Evolutionary conservation across 2,113 vertebrate species (phyloP).

Genomic region (Gasterosteus nipponicus): DNA sequence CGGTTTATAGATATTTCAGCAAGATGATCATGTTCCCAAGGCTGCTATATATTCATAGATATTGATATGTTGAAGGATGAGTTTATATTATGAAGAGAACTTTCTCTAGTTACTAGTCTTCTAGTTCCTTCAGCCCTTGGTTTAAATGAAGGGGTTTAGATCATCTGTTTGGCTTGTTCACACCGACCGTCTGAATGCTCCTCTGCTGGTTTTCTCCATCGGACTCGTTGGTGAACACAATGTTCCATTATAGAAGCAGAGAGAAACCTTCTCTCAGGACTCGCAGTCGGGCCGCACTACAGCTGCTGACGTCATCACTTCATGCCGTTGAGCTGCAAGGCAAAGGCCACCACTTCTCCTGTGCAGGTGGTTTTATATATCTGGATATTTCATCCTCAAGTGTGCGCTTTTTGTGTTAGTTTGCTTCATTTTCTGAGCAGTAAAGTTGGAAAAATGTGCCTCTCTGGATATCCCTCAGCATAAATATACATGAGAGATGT

Average conservation of each 20-base stretch:
- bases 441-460: constrained; percentile 27
- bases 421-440: constrained; percentile 34
- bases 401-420: constrained; percentile 12
- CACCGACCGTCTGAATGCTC: background rate
- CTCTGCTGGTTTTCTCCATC: background rate
- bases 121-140: too few species aligned
- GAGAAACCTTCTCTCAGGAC: background rate
- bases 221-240: too few species aligned
- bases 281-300: background rate
- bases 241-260: background rate
- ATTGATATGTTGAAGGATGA: too few species aligned
- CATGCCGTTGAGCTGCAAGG: background rate
- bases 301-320: background rate
- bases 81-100: too few species aligned
- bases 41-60: too few species aligned
- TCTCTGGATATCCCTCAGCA: constrained; percentile 49
- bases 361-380: background rate
- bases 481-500: constrained; percentile 75
- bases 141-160: background rate
- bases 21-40: too few species aligned
- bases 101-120: too few species aligned
- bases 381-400: too few species aligned
- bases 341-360: background rate
- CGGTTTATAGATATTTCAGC: background rate
- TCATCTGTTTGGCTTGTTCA: background rate